Evolutionary conservation across 2,113 vertebrate species (phyloP).

Genomic region (Lepisosteus oculatus): DNA sequence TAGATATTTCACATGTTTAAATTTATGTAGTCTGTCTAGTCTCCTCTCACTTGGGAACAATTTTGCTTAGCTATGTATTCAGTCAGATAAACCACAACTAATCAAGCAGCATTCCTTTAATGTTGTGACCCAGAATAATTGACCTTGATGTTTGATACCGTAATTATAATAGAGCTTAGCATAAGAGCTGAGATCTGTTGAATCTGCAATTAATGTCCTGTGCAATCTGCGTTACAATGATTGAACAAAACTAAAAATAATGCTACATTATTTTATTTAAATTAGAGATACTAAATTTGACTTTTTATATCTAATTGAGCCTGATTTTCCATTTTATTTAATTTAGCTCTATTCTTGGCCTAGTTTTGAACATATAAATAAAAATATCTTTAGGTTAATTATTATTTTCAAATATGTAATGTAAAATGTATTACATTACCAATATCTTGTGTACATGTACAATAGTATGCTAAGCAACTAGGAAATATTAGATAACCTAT

Average conservation of each 20-base stretch:
- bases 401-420: too few relatives aligned
- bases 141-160: constrained; percentile 19
- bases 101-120: constrained; percentile 13
- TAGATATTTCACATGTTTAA: not conserved
- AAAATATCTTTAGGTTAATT: too few relatives aligned
- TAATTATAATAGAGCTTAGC: constrained; percentile 13
- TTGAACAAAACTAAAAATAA: not conserved
- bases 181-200: constrained; percentile 2
- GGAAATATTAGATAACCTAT: too few relatives aligned
- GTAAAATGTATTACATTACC: too few relatives aligned
- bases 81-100: constrained; percentile 1
- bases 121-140: constrained; percentile 10
- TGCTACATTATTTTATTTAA: too few relatives aligned
- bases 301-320: not conserved
- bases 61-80: not conserved
- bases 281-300: too few relatives aligned
- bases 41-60: not conserved
- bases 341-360: too few relatives aligned
- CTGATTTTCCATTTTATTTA: too few relatives aligned
- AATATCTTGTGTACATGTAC: too few relatives aligned
- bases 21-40: not conserved
- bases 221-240: not conserved
- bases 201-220: not conserved
- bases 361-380: too few relatives aligned
- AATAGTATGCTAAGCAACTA: too few relatives aligned